These are phyloP conservation scores for Anguilla megastoma DNA, from an alignment of 2,797 vertebrate species.

Conservation along the genomic window DNA sequence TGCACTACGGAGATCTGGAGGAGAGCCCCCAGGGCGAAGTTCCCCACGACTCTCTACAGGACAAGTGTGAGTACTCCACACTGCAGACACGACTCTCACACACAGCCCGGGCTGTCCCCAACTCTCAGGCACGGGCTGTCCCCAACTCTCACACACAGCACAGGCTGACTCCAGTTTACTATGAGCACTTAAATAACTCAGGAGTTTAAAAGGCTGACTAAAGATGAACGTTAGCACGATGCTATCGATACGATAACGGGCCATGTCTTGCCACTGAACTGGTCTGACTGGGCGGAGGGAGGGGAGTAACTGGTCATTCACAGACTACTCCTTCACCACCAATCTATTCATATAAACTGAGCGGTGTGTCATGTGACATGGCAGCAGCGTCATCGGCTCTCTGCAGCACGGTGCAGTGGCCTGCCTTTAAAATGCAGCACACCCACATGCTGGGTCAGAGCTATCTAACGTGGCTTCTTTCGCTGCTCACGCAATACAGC, in stretches of 20 bases:
- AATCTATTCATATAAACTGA: neutral
- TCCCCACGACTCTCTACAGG: constrained; percentile 94
- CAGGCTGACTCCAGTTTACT: neutral
- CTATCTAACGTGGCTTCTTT: no score
- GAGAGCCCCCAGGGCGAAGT: constrained; percentile 97
- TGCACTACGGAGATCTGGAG: constrained; percentile 97
- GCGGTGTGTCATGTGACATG: neutral
- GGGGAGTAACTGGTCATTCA: neutral
- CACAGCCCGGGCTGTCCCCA: neutral
- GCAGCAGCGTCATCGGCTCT: neutral
- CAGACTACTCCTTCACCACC: neutral
- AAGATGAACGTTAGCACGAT: neutral
- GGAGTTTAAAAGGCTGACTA: neutral
- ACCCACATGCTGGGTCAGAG: neutral
- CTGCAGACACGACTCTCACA: neutral
- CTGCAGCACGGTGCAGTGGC: neutral
- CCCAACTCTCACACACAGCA: no score
- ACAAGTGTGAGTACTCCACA: constrained; percentile 84
- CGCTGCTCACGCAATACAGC: neutral
- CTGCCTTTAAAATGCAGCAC: neutral
- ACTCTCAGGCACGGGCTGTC: neutral
- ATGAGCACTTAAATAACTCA: neutral
- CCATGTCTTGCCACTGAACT: neutral
- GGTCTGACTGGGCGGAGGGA: neutral
- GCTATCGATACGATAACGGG: neutral